Conservation (phyloP, 2,888 invertebrate species). For the Sphaerophoria rueppellii region DNA sequence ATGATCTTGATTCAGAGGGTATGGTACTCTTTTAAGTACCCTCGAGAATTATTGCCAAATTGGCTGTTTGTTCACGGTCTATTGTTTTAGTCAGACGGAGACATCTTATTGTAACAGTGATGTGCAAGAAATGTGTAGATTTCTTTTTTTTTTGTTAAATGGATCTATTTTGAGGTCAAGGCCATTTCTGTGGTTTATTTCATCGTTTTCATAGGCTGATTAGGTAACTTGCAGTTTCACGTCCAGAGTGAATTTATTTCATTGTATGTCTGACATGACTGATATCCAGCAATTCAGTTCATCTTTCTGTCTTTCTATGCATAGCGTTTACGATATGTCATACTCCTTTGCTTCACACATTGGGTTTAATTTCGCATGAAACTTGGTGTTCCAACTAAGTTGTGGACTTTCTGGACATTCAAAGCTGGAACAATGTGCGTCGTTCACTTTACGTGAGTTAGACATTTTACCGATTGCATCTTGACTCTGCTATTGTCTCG, state of each 20-base stretch:
- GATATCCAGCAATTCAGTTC: too few species aligned
- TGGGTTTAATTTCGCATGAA: too few species aligned
- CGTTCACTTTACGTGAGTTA: too few species aligned
- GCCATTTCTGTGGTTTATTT: neutral
- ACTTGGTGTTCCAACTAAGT: too few species aligned
- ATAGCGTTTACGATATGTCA: too few species aligned
- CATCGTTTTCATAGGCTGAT: neutral
- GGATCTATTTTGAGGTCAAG: neutral
- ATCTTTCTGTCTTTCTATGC: too few species aligned
- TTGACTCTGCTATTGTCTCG: too few species aligned
- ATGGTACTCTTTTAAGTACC: neutral
- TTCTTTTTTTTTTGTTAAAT: neutral
- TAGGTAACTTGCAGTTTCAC: neutral
- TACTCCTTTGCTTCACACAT: too few species aligned
- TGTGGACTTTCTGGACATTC: too few species aligned
- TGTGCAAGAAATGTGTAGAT: neutral
- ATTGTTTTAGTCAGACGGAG: constrained; percentile 41
- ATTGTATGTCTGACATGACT: too few species aligned
- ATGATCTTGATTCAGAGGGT: constrained; percentile 51
- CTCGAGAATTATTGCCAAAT: constrained; percentile 46
- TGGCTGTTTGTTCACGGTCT: constrained; percentile 32
- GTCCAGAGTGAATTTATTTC: neutral
- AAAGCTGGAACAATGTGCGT: too few species aligned
- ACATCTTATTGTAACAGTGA: neutral
- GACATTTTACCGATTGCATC: too few species aligned